Percentiles rank a stretch among this genome's conserved stretches.
phyloP scores from a whole-genome alignment of 2,888 invertebrate genomes.

The Melipona beecheii region DNA sequence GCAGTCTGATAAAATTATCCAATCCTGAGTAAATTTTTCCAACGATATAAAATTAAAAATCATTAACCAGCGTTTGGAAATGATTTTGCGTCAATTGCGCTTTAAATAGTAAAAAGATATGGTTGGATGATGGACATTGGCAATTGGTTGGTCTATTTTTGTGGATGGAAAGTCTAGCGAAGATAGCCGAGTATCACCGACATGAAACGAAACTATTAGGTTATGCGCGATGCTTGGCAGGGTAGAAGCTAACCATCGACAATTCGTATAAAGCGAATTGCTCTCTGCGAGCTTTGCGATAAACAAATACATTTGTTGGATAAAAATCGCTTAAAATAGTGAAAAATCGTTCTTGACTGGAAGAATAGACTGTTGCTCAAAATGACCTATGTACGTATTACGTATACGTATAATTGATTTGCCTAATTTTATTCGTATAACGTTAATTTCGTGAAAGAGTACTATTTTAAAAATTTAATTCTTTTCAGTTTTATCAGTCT shows the following conservation, averaged over 20 bases:
- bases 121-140: constrained; percentile 23
- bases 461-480: background rate
- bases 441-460: background rate
- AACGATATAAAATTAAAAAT: background rate
- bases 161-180: constrained; percentile 46
- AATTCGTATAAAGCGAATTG: background rate
- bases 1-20: background rate
- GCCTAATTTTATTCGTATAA: background rate
- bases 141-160: constrained; percentile 45
- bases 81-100: background rate
- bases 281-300: background rate
- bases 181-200: constrained; percentile 45
- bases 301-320: background rate
- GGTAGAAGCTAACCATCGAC: background rate
- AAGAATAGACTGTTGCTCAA: background rate
- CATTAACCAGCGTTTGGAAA: background rate
- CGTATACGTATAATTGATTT: too few relatives aligned
- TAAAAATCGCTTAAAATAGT: background rate
- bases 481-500: background rate
- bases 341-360: background rate
- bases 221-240: constrained; percentile 16
- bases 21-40: background rate
- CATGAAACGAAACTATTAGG: constrained; percentile 49
- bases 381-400: background rate
- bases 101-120: constrained; percentile 5